Percentiles rank a stretch among this genome's conserved stretches.
Conservation (phyloP, 2,888 invertebrate genomes). For the Uloborus plumipes region DNA sequence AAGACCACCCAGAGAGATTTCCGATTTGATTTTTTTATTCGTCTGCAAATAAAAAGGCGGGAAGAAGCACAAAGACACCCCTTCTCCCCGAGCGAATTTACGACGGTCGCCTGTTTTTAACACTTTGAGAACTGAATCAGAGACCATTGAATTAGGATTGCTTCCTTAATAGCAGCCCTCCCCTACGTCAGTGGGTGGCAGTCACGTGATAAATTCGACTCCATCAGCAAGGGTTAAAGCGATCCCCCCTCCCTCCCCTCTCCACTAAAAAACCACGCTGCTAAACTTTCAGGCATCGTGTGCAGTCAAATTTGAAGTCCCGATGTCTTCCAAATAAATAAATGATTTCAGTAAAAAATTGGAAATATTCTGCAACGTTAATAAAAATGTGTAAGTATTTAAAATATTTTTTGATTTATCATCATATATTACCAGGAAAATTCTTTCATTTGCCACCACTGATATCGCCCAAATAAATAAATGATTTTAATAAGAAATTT, state of each 20-base stretch:
- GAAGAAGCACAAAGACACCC: conserved; percentile 12
- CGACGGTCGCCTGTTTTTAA: conserved; percentile 35
- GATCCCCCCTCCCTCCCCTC: too few relatives aligned
- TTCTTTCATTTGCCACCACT: too few relatives aligned
- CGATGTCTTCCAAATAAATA: too few relatives aligned
- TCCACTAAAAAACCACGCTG: too few relatives aligned
- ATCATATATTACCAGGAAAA: too few relatives aligned
- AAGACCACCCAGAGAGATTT: conserved; percentile 52
- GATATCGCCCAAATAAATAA: too few relatives aligned
- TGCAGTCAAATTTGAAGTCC: too few relatives aligned
- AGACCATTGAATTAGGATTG: conserved; percentile 23
- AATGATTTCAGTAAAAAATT: too few relatives aligned
- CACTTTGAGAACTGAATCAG: conserved; percentile 57
- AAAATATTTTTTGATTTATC: too few relatives aligned
- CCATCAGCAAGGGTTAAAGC: background rate
- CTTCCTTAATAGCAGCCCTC: conserved; percentile 26
- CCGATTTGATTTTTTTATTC: conserved; percentile 26
- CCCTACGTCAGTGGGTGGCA: conserved; percentile 12
- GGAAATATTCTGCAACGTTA: too few relatives aligned
- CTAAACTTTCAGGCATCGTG: background rate
- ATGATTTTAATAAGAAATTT: too few relatives aligned
- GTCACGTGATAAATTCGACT: conserved; percentile 40
- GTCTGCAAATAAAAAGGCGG: conserved; percentile 39
- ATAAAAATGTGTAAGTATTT: too few relatives aligned
- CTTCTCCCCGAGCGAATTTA: conserved; percentile 25